Evolutionary conservation across 2,888 invertebrate species (phyloP).

Genomic region (Cheilosia urbana): DNA sequence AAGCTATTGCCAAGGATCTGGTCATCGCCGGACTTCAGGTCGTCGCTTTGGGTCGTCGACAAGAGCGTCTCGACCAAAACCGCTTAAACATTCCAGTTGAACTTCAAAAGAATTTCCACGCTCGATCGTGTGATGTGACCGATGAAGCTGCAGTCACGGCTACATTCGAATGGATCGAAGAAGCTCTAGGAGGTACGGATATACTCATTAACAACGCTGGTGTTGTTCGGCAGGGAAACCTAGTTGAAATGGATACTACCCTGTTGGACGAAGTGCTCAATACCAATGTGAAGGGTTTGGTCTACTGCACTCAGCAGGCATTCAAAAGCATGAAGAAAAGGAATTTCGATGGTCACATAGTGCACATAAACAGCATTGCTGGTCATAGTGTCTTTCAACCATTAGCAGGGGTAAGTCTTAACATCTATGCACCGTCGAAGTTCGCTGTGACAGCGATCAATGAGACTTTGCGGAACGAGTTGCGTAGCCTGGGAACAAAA

Average conservation of each 20-base stretch:
- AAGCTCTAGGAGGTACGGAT: slow-evolving; percentile 84
- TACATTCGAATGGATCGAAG: slow-evolving; percentile 84
- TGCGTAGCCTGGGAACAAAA: slow-evolving; percentile 71
- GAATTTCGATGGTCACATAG: slow-evolving; percentile 83
- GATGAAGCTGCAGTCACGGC: slow-evolving; percentile 84
- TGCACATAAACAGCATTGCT: slow-evolving; percentile 81
- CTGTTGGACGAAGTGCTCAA: slow-evolving; percentile 79
- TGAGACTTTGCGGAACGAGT: slow-evolving; percentile 76
- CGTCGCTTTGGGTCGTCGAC: slow-evolving; percentile 84
- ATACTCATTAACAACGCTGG: slow-evolving; percentile 85
- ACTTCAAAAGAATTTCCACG: slow-evolving; percentile 78
- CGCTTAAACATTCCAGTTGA: slow-evolving; percentile 45
- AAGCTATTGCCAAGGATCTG: slow-evolving; percentile 82
- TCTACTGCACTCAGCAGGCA: slow-evolving; percentile 83
- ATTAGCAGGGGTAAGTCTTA: slow-evolving; percentile 33
- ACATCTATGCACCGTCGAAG: slow-evolving; percentile 77
- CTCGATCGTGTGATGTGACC: slow-evolving; percentile 84
- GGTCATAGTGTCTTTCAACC: slow-evolving; percentile 73
- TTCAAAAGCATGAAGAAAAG: slow-evolving; percentile 83
- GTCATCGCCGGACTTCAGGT: slow-evolving; percentile 84
- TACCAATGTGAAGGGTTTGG: slow-evolving; percentile 82
- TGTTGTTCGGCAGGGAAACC: not conserved
- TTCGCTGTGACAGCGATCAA: slow-evolving; percentile 77
- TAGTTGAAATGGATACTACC: slow-evolving; percentile 32
- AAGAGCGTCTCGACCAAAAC: slow-evolving; percentile 77